Evolutionary conservation across 1,140 invertebrate species (phyloP).

Genomic region (Dolichoris vasculosae): DNA sequence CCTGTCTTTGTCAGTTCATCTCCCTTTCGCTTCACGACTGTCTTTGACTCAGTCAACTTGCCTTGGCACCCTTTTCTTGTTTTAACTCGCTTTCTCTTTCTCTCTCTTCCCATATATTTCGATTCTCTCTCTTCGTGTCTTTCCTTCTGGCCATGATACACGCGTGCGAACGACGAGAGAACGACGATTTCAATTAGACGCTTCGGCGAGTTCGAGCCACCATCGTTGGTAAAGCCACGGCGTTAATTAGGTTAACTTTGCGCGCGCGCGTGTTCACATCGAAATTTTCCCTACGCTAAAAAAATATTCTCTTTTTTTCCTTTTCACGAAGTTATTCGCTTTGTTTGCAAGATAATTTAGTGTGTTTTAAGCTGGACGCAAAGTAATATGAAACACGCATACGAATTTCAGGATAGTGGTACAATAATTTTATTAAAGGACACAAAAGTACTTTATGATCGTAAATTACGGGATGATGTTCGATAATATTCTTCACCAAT

Average conservation of each 20-base stretch:
- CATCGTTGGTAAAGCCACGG: not conserved
- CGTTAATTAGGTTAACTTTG: conserved; percentile 48
- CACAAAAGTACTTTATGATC: too few relatives aligned
- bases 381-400: not conserved
- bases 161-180: conserved; percentile 46
- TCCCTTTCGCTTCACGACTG: conserved; percentile 42
- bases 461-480: not conserved
- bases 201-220: conserved; percentile 43
- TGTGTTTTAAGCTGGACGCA: not conserved
- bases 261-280: not conserved
- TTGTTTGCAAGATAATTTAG: conserved; percentile 4
- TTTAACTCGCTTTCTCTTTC: conserved; percentile 35
- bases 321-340: not conserved
- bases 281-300: not conserved
- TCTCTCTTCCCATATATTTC: not conserved
- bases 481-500: not conserved
- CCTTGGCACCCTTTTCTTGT: conserved; percentile 49
- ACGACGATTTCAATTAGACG: conserved; percentile 51
- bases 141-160: conserved; percentile 30
- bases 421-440: too few relatives aligned
- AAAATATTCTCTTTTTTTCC: not conserved
- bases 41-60: conserved; percentile 42
- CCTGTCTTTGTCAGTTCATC: conserved; percentile 23
- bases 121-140: conserved; percentile 17
- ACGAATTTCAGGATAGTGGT: too few relatives aligned